phyloP scores from a whole-genome alignment of 2,113 vertebrate genomes.

The Talpa occidentalis region DNA sequence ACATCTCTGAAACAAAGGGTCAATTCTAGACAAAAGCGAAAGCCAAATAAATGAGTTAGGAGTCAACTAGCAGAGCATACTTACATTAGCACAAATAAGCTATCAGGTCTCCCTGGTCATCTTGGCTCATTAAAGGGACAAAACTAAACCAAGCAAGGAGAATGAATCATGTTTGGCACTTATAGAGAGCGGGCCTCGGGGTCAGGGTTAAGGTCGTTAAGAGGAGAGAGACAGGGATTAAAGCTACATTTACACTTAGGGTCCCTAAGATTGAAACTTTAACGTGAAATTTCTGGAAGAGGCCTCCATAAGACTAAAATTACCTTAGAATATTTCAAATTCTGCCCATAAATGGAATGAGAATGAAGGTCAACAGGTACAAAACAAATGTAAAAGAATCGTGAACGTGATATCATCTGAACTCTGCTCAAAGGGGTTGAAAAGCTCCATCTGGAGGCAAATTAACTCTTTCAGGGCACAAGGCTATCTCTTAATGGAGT shows the following conservation, averaged over 20 bases:
- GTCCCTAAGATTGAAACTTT: slow-evolving; percentile 61
- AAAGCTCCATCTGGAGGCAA: background rate
- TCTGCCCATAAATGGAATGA: slow-evolving; percentile 2
- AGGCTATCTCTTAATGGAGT: slow-evolving; percentile 37
- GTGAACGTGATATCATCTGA: slow-evolving; percentile 28
- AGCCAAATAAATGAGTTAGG: slow-evolving; percentile 62
- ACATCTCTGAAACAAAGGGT: slow-evolving; percentile 61
- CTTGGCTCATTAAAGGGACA: slow-evolving; percentile 77
- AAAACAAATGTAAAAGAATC: background rate
- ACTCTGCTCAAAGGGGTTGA: background rate
- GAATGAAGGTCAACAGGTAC: slow-evolving; percentile 49
- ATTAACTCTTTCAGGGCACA: slow-evolving; percentile 59
- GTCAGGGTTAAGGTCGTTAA: slow-evolving; percentile 82
- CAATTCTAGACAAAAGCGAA: slow-evolving; percentile 59
- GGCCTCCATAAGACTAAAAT: slow-evolving; percentile 46
- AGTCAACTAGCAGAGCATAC: slow-evolving; percentile 69
- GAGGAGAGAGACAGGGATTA: slow-evolving; percentile 60
- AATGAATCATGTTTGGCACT: slow-evolving; percentile 82
- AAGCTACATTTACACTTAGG: slow-evolving; percentile 72
- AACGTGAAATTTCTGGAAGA: slow-evolving; percentile 70
- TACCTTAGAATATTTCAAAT: slow-evolving; percentile 28
- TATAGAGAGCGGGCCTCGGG: slow-evolving; percentile 78
- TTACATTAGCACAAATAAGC: slow-evolving; percentile 70
- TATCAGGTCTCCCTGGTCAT: slow-evolving; percentile 69
- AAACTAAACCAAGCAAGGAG: slow-evolving; percentile 78